Conservation (phyloP, 2,113 vertebrate genomes). For the Sprattus sprattus region DNA sequence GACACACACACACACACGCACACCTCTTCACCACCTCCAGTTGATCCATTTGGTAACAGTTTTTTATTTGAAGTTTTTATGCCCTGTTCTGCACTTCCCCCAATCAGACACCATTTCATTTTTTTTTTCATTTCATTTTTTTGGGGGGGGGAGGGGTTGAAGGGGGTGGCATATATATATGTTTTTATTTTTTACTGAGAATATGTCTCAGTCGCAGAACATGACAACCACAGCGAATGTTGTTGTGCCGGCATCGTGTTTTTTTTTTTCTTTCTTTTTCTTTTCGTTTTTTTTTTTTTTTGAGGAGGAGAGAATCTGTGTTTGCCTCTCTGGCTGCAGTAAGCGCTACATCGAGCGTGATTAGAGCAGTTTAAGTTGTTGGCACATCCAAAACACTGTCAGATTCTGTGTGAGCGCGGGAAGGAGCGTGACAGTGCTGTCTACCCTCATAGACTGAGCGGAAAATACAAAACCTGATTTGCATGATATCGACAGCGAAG, state of each 20-base stretch:
- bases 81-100: background rate
- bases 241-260: background rate
- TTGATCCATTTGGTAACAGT: background rate
- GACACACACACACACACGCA: background rate
- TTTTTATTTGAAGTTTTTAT: background rate
- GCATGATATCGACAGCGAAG: conserved; percentile 79
- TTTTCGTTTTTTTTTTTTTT: background rate
- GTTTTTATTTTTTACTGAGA: background rate
- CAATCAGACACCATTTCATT: background rate
- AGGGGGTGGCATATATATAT: background rate
- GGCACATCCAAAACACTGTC: conserved; percentile 79
- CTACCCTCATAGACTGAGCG: conserved; percentile 69
- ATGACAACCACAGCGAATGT: background rate
- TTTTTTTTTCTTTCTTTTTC: background rate
- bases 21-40: background rate
- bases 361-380: conserved; percentile 76
- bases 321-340: conserved; percentile 59
- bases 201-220: background rate
- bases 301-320: conserved; percentile 3
- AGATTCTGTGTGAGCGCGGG: conserved; percentile 72
- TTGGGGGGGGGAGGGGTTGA: background rate
- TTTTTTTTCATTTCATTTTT: background rate
- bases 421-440: conserved; percentile 74
- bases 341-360: conserved; percentile 74
- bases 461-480: conserved; percentile 70